Conservation (phyloP, 2,797 vertebrate genomes). For the Eremophila alpestris region DNA sequence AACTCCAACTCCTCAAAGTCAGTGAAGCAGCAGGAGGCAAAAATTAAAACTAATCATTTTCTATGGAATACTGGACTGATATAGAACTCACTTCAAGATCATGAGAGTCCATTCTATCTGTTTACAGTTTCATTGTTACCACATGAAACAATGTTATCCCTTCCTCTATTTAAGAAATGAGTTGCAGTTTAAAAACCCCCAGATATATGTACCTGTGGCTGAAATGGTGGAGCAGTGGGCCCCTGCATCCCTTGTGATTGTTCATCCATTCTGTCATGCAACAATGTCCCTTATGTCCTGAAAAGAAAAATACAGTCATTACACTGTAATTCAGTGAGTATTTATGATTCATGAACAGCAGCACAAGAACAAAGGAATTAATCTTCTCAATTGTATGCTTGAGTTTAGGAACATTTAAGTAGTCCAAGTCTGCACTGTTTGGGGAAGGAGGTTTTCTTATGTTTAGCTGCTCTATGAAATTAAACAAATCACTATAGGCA, state of each 20-base stretch:
- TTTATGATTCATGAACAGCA: not conserved
- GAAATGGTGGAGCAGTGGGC: conserved; percentile 84
- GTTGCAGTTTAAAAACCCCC: not conserved
- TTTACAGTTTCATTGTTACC: not conserved
- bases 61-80: not conserved
- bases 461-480: not conserved
- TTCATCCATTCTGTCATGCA: conserved; percentile 86
- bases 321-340: not conserved
- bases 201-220: conserved; percentile 82
- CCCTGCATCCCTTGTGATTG: conserved; percentile 90
- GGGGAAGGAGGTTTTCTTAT: not conserved
- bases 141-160: not conserved
- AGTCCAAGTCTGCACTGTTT: not conserved
- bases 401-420: not conserved
- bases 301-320: conserved; percentile 43
- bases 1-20: not conserved
- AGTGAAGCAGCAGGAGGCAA: not conserved
- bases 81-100: not conserved
- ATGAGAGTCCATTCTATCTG: not conserved
- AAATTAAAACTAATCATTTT: not conserved
- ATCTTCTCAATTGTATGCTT: not conserved
- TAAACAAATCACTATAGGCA: not conserved
- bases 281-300: conserved; percentile 78
- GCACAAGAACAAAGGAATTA: not conserved
- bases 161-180: not conserved